phyloP scores from a whole-genome alignment of 2,113 vertebrate species.

The Gallinago media region DNA sequence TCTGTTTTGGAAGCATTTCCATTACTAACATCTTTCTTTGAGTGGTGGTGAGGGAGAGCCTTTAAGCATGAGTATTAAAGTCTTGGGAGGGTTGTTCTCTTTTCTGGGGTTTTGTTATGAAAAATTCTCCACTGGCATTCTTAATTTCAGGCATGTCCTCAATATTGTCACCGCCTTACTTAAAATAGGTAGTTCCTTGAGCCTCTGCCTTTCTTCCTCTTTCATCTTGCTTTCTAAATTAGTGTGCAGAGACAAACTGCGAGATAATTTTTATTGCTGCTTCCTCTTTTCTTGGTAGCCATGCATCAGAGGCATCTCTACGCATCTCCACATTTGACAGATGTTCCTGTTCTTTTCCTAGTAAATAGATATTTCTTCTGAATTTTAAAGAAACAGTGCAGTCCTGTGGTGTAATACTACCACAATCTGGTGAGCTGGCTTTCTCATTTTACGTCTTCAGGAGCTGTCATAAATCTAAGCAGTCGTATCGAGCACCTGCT shows the following conservation, averaged over 20 bases:
- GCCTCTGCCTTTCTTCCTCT: slow-evolving; percentile 18
- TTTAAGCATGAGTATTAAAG: neutral
- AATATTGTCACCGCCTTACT: fast-evolving
- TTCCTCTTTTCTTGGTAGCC: slow-evolving; percentile 13
- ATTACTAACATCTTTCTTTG: neutral
- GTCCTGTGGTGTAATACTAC: neutral
- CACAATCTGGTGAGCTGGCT: neutral
- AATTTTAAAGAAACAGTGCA: neutral
- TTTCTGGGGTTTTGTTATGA: neutral
- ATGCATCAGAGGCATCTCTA: neutral
- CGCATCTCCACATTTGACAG: fast-evolving
- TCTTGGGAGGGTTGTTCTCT: neutral
- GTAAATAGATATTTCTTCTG: neutral
- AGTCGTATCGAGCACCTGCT: neutral
- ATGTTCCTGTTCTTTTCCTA: neutral
- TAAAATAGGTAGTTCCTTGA: neutral
- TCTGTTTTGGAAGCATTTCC: neutral
- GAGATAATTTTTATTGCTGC: neutral
- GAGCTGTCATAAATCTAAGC: neutral
- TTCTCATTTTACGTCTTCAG: neutral
- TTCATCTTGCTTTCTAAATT: neutral
- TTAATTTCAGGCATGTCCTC: neutral
- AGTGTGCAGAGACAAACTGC: neutral
- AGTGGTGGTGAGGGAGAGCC: neutral
- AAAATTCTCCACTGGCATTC: neutral